phyloP scores from a whole-genome alignment of 2,888 invertebrate species.

The Phania funesta region DNA sequence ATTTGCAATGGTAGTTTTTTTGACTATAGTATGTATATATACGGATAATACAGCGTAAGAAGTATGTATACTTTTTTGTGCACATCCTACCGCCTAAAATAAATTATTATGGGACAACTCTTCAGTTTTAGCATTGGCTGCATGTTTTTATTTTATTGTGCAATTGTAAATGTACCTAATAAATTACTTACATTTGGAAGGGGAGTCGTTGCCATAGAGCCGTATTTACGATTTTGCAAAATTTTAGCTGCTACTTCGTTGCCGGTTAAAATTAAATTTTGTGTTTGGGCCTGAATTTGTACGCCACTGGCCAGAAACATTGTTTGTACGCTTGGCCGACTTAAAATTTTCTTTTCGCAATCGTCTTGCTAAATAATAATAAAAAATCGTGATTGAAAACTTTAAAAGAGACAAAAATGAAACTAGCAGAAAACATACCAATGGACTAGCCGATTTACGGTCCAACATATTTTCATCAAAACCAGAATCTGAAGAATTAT shows the following conservation, averaged over 20 bases:
- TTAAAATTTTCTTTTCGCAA: conserved; percentile 72
- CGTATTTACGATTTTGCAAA: conserved; percentile 74
- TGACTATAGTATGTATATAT: no score
- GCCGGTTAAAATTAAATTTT: conserved; percentile 76
- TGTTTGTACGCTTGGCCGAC: conserved; percentile 72
- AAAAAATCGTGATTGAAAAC: neutral
- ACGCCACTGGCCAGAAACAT: conserved; percentile 76
- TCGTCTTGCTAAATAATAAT: conserved; percentile 75
- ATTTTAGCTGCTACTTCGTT: conserved; percentile 76
- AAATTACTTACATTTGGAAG: conserved; percentile 47
- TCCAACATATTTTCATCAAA: conserved; percentile 83
- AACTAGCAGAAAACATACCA: conserved; percentile 71
- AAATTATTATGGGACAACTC: no score
- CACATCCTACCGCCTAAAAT: no score
- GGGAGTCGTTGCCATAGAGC: conserved; percentile 20
- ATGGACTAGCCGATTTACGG: conserved; percentile 77
- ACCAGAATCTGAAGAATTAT: conserved; percentile 87
- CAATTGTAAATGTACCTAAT: neutral
- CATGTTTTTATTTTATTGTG: no score
- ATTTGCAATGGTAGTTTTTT: no score
- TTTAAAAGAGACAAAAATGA: neutral
- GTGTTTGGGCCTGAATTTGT: conserved; percentile 74
- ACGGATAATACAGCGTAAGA: no score
- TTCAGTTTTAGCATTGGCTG: no score
- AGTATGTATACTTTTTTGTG: no score